Base-by-base conservation (phyloP, 2,113 vertebrate species). In the Progne subis region DNA sequence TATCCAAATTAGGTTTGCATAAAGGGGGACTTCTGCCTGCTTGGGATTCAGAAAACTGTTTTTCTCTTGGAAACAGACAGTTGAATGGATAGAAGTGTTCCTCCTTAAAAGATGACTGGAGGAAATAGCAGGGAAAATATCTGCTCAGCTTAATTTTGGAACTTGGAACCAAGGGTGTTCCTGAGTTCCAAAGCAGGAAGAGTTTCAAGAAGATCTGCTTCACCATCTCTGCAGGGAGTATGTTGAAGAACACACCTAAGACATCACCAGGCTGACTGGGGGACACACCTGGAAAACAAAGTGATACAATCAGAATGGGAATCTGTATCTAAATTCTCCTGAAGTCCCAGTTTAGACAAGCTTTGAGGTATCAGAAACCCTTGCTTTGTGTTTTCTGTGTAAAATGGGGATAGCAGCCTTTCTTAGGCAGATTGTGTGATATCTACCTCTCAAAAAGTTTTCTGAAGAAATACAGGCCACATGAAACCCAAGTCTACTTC, bases 251-350 rank as follows among this genome's bases (percentile, higher is more conserved):
- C 12, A 46, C 6, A 52, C 6, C 7, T 14, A 43, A 52, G 6
- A 10, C 5, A 43, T 65, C 56, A 41, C 6, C 1, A 2, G 29
- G 11, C 16, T 68, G 49, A 55, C 0, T 24, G 34, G 9, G 7
- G 25, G 18, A 53, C 65, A 26, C 3, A 61, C 14, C 4, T 39
- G 18, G 41, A 65, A 15, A n/a, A 25, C 4, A 28, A 7, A 49
- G 9, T n/a, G 5, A 29, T 34, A 47, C 18, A 50, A 79, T 4
- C 3, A 10, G 44, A 44, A 59, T 19, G 2, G 16, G 16, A 26
- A 41, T 59, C 31, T 53, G 10, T 63, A 20, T 34, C 39, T 71
- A 53, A 52, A 44, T 14, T 37, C 11, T 59, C 18, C 14, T 59
- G 21, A 64, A 55, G 17, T 26, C 14, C 7, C 9, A 69, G 17